A percentile compares a stretch with the other conserved stretches of the same genome.
Conservation (phyloP, 2,888 invertebrate genomes). For the Linnaemya tessellans region DNA sequence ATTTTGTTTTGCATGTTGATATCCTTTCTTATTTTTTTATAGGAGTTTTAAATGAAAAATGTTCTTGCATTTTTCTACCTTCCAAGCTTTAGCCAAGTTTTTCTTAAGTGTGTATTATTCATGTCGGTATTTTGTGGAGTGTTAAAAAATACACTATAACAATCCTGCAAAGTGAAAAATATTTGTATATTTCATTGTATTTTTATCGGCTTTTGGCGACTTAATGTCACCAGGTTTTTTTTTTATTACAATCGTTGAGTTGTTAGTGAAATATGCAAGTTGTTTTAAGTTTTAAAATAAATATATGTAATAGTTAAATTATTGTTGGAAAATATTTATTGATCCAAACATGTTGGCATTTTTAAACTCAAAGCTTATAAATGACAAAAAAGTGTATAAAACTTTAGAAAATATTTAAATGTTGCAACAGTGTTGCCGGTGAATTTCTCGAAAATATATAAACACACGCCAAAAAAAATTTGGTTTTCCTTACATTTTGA, state of each 20-base stretch:
- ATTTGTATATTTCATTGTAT: slow-evolving; percentile 46
- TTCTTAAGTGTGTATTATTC: background rate
- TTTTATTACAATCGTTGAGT: slow-evolving; percentile 3
- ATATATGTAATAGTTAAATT: background rate
- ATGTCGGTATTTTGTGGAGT: slow-evolving; percentile 11
- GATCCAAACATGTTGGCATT: background rate
- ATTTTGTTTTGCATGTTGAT: background rate
- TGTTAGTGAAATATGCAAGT: slow-evolving; percentile 15
- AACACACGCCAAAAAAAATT: too few relatives aligned
- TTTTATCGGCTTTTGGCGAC: slow-evolving; percentile 50
- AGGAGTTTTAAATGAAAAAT: slow-evolving; percentile 9
- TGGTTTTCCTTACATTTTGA: too few relatives aligned
- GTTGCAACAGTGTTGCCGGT: too few relatives aligned
- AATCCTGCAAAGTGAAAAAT: slow-evolving; percentile 48
- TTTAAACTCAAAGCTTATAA: background rate
- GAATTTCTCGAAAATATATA: too few relatives aligned
- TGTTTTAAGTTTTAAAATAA: slow-evolving; percentile 3
- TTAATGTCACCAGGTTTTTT: slow-evolving; percentile 57
- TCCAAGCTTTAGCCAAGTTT: slow-evolving; percentile 50
- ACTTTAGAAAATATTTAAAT: background rate
- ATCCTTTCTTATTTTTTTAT: background rate
- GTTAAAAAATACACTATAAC: slow-evolving; percentile 39
- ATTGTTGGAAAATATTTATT: slow-evolving; percentile 26
- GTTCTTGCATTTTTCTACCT: slow-evolving; percentile 49
- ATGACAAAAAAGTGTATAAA: background rate